Evolutionary conservation across 2,888 invertebrate species (phyloP), one percentile per base, ranked within the genome.

Genomic region (Cerastis rubricosa): DNA sequence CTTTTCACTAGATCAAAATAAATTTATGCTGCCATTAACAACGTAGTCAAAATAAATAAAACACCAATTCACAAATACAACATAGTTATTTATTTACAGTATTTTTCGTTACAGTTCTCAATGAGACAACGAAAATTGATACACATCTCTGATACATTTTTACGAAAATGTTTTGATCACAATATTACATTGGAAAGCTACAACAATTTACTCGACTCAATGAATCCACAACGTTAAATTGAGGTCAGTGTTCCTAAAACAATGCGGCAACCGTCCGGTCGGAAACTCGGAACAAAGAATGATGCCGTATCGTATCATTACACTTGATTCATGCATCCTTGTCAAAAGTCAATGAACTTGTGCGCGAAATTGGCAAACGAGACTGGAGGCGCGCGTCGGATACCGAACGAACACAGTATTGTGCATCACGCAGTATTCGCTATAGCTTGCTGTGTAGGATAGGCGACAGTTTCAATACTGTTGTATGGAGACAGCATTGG

Each of bases 341-440:
- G 93, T 86, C 78, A 85, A 83, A 89, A 92, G 96, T 96, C 96
- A 93, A 94, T 96, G 96, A 96, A 96, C 96, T 95, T 95, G 94
- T 94, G 93, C 93, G 96, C 96, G 93, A 96, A 96, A 96, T 96
- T 96, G 96, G 95, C 95, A 93, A 94, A 92, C 93, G 91, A 92
- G 93, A 90, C 92, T 89, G 89, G 90, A 89, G 90, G 92, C 93
- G 93, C 93, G 91, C 88, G 93, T 91, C 93, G 93, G 92, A 88
- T 90, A 89, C 87, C 82, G 80, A 78, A 86, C 90, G 87, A 89
- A 89, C 85, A 84, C 59, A 74, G 29, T 68, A n/a, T n/a, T 22
- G 74, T 69, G 47, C 22, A 51, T 29, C 76, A 43, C 78, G 64
- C 54, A 5, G 14, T 40, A 22, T 19, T 25, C 51, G 25, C 1